phyloP scores from a whole-genome alignment of 2,888 invertebrate genomes.

The Lasioglossum villosulum region DNA sequence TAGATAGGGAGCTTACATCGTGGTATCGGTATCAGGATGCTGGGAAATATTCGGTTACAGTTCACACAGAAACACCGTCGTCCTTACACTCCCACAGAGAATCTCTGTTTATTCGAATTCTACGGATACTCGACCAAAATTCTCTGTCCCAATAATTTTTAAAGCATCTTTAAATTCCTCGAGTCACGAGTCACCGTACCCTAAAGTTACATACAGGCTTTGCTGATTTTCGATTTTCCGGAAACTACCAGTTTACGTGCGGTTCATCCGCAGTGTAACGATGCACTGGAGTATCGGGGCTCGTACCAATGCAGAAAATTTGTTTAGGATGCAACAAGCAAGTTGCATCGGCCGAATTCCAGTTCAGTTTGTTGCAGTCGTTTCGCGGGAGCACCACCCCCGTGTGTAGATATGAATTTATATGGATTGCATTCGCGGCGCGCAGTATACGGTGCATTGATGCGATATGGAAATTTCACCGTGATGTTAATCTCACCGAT shows the following conservation, averaged over 20 bases:
- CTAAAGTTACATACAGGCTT: background rate
- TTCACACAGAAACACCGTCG: background rate
- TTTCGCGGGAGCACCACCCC: background rate
- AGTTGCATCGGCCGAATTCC: background rate
- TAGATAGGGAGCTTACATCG: background rate
- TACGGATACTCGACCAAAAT: background rate
- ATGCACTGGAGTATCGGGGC: background rate
- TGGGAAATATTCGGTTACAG: background rate
- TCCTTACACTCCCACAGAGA: background rate
- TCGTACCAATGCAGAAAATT: background rate
- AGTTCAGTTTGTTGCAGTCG: background rate
- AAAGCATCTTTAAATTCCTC: background rate
- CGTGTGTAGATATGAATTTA: constrained; percentile 10
- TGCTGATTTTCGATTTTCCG: background rate
- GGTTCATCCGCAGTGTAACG: background rate
- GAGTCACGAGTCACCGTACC: too few species aligned
- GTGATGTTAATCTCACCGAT: constrained; percentile 45
- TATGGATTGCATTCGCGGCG: constrained; percentile 14
- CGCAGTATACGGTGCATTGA: constrained; percentile 12
- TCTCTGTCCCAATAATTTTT: background rate
- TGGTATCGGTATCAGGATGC: background rate
- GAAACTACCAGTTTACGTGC: background rate
- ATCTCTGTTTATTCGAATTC: background rate
- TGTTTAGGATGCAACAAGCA: constrained; percentile 1
- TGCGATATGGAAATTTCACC: constrained; percentile 46